Base-by-base conservation (phyloP, 2,113 vertebrate genomes). In the Chinchilla lanigera region DNA sequence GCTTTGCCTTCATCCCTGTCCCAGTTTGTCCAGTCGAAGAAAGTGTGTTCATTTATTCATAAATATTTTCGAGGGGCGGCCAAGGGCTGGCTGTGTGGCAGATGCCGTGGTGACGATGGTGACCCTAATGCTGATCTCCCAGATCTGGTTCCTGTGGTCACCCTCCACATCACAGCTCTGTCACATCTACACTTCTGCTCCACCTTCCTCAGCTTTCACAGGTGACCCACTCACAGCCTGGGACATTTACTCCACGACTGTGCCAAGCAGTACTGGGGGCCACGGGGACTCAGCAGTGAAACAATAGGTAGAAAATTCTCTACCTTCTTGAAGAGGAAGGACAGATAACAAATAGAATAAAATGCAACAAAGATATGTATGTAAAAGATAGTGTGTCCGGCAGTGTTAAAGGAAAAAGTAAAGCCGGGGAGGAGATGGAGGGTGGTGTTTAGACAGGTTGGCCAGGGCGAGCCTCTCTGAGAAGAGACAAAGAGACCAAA, bases 11-110 rank as follows among this genome's bases (percentile, higher is more conserved):
- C 54, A 41, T 47, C 38, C 30, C 88, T 84, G 38, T 20, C 54
- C 33, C 77, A n/a, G 24, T 78, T 80, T 94, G 61, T 87, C 38
- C 26, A 50, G 3, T 50, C 54, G 69, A 84, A 94, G 82, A 56
- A 73, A 75, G 26, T 69, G 12, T 50, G 41, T 61, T 89, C 26
- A 28, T 75, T 81, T n/a, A 56, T n/a, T 73, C 33, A 33, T 17
- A 44, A 52, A 80, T 56, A 67, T 78, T 61, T 86, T 58, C 0
- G 0, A 44, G 56, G 1, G 14, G 44, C 13, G 81, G 10, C 41
- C n/a, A 26, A 67, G 41, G 13, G 2, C 41, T 28, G 12, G 67
- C n/a, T 4, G 0, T 54, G 41, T 50, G 38, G 13, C 65, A 73
- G 65, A 19, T 60, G 8, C 82, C 60, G 41, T 44, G 38, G 13